Evolutionary conservation across 1,140 invertebrate genomes (phyloP).

Genomic region (Drosophila prosaltans): DNA sequence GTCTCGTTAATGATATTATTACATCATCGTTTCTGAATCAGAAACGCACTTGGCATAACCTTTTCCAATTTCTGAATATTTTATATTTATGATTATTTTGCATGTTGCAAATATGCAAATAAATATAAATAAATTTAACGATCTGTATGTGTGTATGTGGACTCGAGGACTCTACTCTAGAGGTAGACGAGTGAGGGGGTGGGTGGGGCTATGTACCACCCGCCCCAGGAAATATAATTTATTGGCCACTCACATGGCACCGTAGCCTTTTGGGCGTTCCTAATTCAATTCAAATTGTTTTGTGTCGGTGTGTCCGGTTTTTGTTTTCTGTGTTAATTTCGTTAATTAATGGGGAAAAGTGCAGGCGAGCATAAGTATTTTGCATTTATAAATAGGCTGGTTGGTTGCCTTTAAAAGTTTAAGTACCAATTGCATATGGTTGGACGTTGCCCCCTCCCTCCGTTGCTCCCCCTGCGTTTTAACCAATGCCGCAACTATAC

Average conservation of each 20-base stretch:
- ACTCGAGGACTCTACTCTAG: slow-evolving; percentile 28
- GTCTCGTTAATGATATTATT: neutral
- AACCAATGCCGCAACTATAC: neutral
- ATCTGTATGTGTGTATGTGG: neutral
- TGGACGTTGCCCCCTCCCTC: neutral
- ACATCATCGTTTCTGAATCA: neutral
- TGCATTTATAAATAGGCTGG: slow-evolving; percentile 59
- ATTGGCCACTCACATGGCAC: slow-evolving; percentile 39
- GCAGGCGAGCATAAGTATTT: slow-evolving; percentile 38
- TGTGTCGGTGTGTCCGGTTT: slow-evolving; percentile 21
- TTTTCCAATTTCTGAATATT: neutral
- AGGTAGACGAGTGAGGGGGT: no score
- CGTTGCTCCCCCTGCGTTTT: neutral
- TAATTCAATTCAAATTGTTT: slow-evolving; percentile 15
- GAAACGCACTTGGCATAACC: neutral
- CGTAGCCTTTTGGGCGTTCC: slow-evolving; percentile 24
- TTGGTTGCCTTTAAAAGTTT: slow-evolving; percentile 46
- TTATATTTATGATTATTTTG: neutral
- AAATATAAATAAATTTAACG: slow-evolving; percentile 3
- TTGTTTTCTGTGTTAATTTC: slow-evolving; percentile 57
- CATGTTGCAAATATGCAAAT: slow-evolving; percentile 16
- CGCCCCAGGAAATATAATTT: slow-evolving; percentile 40
- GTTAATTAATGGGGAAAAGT: slow-evolving; percentile 72
- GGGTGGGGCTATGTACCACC: neutral
- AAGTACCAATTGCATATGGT: slow-evolving; percentile 66